Base-by-base conservation (phyloP, 2,797 vertebrate genomes). In the Darevskia mixta region DNA sequence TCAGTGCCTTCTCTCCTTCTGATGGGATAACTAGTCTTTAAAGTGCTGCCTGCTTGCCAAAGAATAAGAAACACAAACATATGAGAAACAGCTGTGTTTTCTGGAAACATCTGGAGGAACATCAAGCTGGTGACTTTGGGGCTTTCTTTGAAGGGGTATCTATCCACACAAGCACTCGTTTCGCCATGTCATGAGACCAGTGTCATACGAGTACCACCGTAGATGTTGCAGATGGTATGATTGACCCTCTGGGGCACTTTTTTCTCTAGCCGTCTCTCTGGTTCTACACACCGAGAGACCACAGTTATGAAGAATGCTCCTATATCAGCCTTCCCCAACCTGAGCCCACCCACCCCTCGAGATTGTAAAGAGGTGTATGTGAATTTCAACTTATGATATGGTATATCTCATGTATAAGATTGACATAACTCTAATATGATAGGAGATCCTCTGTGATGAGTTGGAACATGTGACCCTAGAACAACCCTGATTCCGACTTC, bases 1-100 rank as follows among this genome's bases (percentile, higher is more conserved):
- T 61, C 72, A 61, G 43, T 82, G 86, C 90, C 61, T 91, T 87
- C 86, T 76, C 66, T 86, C 61, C 18, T 92, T 94, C 90, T 90
- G 77, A 88, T 80, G 55, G 91, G 88, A 92, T 90, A 95, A 86
- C 71, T 86, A 83, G 86, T 18, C 82, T 91, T 91, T 55, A 66
- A 90, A 92, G 38, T 64, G 58, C 69, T 88, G 85, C 93, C 67
- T 90, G 23, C 43, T 83, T 75, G 88, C 61, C 23, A 86, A 83
- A 93, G 90, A 91, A 87, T 38, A 83, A 86, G 3, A 90, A 73
- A 86, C 61, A 72, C 27, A 6, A 86, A 80, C 92, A 90, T 66
- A 87, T 87, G 35, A 75, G 25, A 75, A 79, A 85, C 87, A 73
- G 8, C 4, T 89, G n/a, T 17, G 9, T 83, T 91, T 32, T 0